Evolutionary conservation across 2,113 vertebrate species (phyloP), one percentile per base, ranked within the genome.

Genomic region (Neofelis nebulosa): DNA sequence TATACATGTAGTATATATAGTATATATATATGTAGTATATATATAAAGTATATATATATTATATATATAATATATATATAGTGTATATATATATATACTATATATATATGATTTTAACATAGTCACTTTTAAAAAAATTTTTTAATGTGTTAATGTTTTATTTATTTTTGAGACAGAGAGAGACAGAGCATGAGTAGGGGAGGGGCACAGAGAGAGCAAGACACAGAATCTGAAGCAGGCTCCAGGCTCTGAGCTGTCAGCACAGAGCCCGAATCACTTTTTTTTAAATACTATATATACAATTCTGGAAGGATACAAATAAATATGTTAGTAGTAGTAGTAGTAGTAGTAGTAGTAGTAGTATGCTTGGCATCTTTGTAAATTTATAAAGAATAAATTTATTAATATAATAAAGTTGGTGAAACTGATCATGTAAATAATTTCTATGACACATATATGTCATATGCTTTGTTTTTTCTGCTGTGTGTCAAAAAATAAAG

Each of bases 291-390:
- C 9, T 94, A 14, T 33, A 76, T 29, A 65, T 13, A 21, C 4
- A 85, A 82, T 87, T 90, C 78, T 91, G 33, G 50, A 96, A 89
- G 23, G 45, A 89, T 63, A 92, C 13, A 85, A 91, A 73, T 61
- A 88, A 90, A 91, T 79, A 87, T 73, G 29, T 83, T 88, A 88
- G 55, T 52, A 76, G 31, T 84, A 68, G 31, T 7, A 86, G 27
- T 65, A 95, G 38, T 38, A 38, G 38, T 7, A 45, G 7, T 93
- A 88, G 55, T 48, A 76, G 31, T 84, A 68, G 33, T 7, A 86
- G 27, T 65, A 95, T 92, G 23, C 3, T 61, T 89, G 31, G 19
- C 65, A 95, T 74, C 25, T 86, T 81, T 7, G 57, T 91, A 21
- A 96, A 84, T 86, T 76, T 57, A 68, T 66, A 66, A 66, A 80